These are phyloP conservation scores for Crepidodera aurea DNA, from an alignment of 2,888 invertebrate genomes.

Conservation along the genomic window DNA sequence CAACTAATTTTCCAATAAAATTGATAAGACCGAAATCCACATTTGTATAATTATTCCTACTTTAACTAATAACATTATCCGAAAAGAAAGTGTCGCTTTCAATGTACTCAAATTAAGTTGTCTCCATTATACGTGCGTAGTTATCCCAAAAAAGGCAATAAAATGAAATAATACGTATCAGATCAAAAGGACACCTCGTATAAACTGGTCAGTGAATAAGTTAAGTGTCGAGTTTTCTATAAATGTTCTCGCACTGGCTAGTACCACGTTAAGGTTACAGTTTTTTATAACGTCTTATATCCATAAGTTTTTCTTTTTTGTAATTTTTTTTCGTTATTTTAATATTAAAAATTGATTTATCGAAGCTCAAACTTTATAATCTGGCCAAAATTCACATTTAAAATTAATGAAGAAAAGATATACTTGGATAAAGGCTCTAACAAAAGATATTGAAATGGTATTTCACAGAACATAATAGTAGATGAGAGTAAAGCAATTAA, in stretches of 20 bases:
- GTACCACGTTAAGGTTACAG: not conserved
- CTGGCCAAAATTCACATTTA: no score
- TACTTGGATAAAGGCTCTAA: no score
- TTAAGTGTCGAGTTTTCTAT: slow-evolving; percentile 57
- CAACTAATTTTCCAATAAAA: no score
- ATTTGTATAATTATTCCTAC: slow-evolving; percentile 21
- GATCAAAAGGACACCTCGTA: slow-evolving; percentile 24
- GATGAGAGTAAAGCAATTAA: no score
- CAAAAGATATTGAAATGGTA: no score
- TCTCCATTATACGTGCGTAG: slow-evolving; percentile 30
- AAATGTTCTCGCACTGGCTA: slow-evolving; percentile 21
- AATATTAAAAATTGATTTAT: no score
- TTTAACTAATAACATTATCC: slow-evolving; percentile 16
- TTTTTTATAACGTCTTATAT: no score
- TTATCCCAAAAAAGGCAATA: slow-evolving; percentile 26
- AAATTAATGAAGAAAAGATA: no score
- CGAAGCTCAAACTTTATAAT: no score
- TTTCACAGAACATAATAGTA: no score
- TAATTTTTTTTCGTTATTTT: no score
- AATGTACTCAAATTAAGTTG: slow-evolving; percentile 24
- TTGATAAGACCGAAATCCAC: not conserved
- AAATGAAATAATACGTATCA: slow-evolving; percentile 32
- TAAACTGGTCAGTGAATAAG: slow-evolving; percentile 54
- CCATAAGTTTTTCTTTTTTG: no score
- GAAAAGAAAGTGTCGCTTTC: slow-evolving; percentile 23